These are phyloP conservation scores for Stenodera caucasica DNA, from an alignment of 2,888 invertebrate genomes.

Conservation along the genomic window DNA sequence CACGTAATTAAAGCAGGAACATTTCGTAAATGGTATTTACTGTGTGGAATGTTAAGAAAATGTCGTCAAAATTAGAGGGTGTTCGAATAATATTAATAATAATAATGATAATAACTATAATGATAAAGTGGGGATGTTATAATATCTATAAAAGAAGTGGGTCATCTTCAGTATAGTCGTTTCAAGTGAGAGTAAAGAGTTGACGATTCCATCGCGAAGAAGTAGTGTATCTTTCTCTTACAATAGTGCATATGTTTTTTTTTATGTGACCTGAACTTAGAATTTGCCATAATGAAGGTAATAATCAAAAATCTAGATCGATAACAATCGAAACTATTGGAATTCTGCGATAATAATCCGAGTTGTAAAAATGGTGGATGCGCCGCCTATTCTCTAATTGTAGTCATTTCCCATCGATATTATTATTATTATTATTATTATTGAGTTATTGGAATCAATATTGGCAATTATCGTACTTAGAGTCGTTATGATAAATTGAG, in stretches of 20 bases:
- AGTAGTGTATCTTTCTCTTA: conserved; percentile 32
- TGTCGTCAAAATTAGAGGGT: conserved; percentile 25
- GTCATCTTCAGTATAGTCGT: conserved; percentile 40
- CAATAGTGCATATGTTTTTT: conserved; percentile 35
- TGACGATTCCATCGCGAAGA: conserved; percentile 29
- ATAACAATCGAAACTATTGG: background rate
- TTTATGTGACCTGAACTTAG: conserved; percentile 42
- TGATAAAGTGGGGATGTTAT: conserved; percentile 40
- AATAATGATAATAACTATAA: no score
- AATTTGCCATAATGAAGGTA: conserved; percentile 46
- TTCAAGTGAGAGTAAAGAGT: conserved; percentile 50
- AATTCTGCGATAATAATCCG: background rate
- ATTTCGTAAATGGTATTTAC: conserved; percentile 10
- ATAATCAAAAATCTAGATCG: conserved; percentile 15
- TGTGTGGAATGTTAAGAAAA: conserved; percentile 7
- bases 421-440: no score
- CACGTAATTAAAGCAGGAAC: conserved; percentile 10
- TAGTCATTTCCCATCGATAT: no score
- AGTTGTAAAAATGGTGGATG: background rate
- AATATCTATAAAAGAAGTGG: conserved; percentile 44
- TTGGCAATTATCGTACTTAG: no score
- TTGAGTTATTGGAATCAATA: no score
- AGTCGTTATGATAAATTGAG: no score
- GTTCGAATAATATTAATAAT: background rate
- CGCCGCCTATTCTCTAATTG: background rate